Conservation (phyloP, 1,140 invertebrate species). For the Cephus cinctus region DNA sequence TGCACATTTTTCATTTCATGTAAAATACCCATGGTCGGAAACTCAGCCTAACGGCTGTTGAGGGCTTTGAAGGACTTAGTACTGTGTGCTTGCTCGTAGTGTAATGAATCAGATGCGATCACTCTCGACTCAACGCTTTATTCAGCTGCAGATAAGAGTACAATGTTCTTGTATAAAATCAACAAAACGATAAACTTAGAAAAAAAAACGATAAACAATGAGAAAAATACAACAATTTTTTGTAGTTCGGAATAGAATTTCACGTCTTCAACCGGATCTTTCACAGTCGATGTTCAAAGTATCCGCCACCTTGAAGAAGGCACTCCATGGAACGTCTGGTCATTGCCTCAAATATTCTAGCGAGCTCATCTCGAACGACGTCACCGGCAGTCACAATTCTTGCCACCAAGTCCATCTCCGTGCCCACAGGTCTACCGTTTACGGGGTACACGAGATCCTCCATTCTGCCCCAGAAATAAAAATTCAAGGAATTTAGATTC, state of each 20-base stretch:
- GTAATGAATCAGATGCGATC: no score
- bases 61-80: no score
- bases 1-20: no score
- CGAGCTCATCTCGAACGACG: not conserved
- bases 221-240: not conserved
- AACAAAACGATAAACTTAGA: not conserved
- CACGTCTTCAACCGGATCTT: conserved; percentile 1
- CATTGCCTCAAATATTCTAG: conserved; percentile 3
- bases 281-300: conserved; percentile 2
- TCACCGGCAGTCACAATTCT: not conserved
- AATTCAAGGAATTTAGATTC: conserved; percentile 45
- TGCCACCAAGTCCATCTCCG: conserved; percentile 2
- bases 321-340: conserved; percentile 4
- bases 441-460: conserved; percentile 31
- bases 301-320: conserved; percentile 1
- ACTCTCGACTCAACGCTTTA: no score
- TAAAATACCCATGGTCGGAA: no score
- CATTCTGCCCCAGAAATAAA: conserved; percentile 44
- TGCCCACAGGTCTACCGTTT: not conserved
- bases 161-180: not conserved
- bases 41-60: no score
- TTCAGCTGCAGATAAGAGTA: not conserved
- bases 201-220: not conserved
- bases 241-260: conserved; percentile 2
- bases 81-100: no score